These are phyloP conservation scores for Tiphia femorata DNA, from an alignment of 2,888 invertebrate species.

Conservation along the genomic window DNA sequence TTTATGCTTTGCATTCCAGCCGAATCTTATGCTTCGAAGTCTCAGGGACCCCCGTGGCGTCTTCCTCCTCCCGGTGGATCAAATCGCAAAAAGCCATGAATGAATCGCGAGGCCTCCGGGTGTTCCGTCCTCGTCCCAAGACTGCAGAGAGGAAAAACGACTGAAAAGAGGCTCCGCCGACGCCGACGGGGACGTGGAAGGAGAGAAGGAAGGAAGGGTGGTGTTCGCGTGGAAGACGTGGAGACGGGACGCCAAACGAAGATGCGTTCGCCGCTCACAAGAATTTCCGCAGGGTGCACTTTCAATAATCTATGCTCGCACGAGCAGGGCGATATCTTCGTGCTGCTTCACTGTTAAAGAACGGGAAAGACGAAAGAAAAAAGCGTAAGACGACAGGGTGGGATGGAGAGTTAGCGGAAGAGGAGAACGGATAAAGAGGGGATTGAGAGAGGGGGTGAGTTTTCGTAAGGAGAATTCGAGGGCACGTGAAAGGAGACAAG, in stretches of 20 bases:
- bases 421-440: background rate
- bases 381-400: conserved; percentile 13
- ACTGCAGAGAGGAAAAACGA: background rate
- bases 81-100: too few relatives aligned
- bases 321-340: conserved; percentile 32
- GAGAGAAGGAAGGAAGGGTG: conserved; percentile 5
- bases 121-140: background rate
- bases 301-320: conserved; percentile 55
- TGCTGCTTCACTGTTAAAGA: too few relatives aligned
- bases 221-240: conserved; percentile 1
- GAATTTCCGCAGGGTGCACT: conserved; percentile 42
- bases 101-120: background rate
- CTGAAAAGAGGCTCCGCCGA: conserved; percentile 39
- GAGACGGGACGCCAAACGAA: conserved; percentile 41
- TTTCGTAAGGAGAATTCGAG: conserved; percentile 22
- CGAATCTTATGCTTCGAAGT: too few relatives aligned
- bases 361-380: background rate
- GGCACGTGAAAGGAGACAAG: conserved; percentile 1
- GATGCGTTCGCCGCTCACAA: conserved; percentile 37
- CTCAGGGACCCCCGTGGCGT: too few relatives aligned
- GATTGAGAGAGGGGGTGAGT: conserved; percentile 20
- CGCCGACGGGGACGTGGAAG: conserved; percentile 19
- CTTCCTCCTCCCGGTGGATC: too few relatives aligned
- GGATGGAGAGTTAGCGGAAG: conserved; percentile 11
- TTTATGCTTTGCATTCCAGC: too few relatives aligned